These are phyloP conservation scores for Trachelipus rathkii DNA, from an alignment of 1,140 invertebrate genomes.

Conservation along the genomic window DNA sequence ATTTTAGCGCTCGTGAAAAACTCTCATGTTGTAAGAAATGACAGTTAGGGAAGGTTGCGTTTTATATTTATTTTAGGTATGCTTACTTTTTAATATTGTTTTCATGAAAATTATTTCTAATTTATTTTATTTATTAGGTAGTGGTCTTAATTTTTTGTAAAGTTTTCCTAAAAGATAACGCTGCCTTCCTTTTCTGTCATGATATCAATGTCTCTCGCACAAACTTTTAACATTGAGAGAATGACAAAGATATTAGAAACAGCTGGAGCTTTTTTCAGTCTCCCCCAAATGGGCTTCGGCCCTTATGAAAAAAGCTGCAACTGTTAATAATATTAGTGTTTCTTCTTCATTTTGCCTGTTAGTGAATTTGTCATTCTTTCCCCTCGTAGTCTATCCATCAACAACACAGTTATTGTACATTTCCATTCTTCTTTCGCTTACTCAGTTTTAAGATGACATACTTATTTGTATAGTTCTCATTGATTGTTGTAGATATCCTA, in stretches of 20 bases:
- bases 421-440: background rate
- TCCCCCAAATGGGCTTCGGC: background rate
- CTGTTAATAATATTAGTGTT: background rate
- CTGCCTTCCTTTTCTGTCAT: slow-evolving; percentile 1
- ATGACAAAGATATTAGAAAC: background rate
- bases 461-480: background rate
- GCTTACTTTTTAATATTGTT: no score
- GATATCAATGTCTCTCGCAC: slow-evolving; percentile 5
- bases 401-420: background rate
- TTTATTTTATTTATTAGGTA: no score
- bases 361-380: background rate
- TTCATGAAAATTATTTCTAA: no score
- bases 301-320: background rate
- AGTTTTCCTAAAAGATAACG: no score
- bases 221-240: background rate
- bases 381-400: background rate
- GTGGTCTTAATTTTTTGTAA: no score
- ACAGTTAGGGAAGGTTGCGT: no score
- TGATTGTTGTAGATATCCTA: background rate
- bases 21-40: no score
- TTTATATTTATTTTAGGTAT: no score
- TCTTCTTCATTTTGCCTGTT: background rate
- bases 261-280: background rate
- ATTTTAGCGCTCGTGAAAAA: no score
- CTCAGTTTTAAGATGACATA: background rate